Conservation (phyloP, 1,140 invertebrate species). For the Chrysomallon squamiferum region DNA sequence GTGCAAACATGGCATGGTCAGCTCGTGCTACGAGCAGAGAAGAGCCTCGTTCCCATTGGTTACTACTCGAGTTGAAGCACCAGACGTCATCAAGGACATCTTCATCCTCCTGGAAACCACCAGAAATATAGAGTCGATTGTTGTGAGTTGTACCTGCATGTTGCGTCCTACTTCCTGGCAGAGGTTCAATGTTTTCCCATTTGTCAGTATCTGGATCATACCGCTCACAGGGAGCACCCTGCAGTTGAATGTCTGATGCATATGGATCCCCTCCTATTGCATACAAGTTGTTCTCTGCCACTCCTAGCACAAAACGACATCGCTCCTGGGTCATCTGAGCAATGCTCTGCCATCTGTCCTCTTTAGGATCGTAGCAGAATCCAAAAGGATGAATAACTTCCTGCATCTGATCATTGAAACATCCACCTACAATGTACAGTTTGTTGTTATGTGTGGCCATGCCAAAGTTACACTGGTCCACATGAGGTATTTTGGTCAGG, state of each 20-base stretch:
- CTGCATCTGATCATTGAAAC: constrained; percentile 71
- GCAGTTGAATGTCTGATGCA: constrained; percentile 44
- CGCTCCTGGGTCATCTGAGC: constrained; percentile 75
- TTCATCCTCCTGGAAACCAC: constrained; percentile 68
- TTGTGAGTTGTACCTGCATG: constrained; percentile 72
- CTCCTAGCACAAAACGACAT: constrained; percentile 76
- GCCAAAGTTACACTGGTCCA: constrained; percentile 81
- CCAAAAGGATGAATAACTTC: constrained; percentile 80
- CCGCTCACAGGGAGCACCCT: constrained; percentile 69
- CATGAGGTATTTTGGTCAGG: constrained; percentile 76
- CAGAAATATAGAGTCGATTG: constrained; percentile 69
- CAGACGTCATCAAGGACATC: constrained; percentile 70
- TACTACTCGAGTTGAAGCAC: constrained; percentile 68
- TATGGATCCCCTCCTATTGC: constrained; percentile 71
- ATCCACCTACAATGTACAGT: constrained; percentile 75
- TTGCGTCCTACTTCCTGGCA: constrained; percentile 70
- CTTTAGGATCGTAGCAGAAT: constrained; percentile 73
- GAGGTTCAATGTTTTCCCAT: constrained; percentile 70
- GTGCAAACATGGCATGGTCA: constrained; percentile 74
- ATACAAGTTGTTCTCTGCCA: constrained; percentile 71
- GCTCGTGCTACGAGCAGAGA: constrained; percentile 72
- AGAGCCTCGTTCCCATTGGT: constrained; percentile 69
- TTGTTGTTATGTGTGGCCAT: constrained; percentile 75
- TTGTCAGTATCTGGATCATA: constrained; percentile 70
- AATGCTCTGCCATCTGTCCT: constrained; percentile 73